A percentile compares a stretch with the other conserved stretches of the same genome.
These are phyloP conservation scores for Cyclargus thomasi DNA, from an alignment of 1,140 invertebrate species.

Conservation along the genomic window DNA sequence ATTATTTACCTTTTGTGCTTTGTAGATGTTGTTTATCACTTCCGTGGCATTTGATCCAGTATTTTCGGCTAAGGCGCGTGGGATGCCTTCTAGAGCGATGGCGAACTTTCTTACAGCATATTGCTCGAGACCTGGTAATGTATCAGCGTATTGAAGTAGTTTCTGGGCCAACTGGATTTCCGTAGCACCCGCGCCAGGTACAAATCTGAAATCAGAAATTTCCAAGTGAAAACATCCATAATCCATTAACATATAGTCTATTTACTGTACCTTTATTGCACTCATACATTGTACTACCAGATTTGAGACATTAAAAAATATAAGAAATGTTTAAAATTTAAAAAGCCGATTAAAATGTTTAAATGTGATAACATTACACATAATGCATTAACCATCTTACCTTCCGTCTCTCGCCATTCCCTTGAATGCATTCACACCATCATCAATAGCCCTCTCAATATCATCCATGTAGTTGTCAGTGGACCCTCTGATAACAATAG, in stretches of 20 bases:
- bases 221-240: too few species aligned
- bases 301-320: too few species aligned
- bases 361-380: too few species aligned
- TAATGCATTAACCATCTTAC: conserved; percentile 45
- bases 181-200: conserved; percentile 95
- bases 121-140: conserved; percentile 95
- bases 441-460: conserved; percentile 97
- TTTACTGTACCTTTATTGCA: too few species aligned
- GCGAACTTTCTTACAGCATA: conserved; percentile 98
- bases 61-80: conserved; percentile 95
- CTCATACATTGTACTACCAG: too few species aligned
- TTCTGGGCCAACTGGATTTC: conserved; percentile 96
- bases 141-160: conserved; percentile 91
- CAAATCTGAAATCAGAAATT: conserved; percentile 74
- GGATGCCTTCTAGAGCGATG: conserved; percentile 91
- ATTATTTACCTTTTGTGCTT: conserved; percentile 85
- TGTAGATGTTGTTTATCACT: conserved; percentile 92
- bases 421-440: conserved; percentile 99
- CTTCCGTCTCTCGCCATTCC: conserved; percentile 81
- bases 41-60: conserved; percentile 92
- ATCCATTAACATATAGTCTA: too few species aligned
- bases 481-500: conserved; percentile 95
- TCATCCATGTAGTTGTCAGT: conserved; percentile 99
- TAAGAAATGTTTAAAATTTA: too few species aligned
- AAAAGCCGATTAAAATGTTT: too few species aligned